Conservation (phyloP, 2,888 invertebrate genomes). For the Operophtera brumata region DNA sequence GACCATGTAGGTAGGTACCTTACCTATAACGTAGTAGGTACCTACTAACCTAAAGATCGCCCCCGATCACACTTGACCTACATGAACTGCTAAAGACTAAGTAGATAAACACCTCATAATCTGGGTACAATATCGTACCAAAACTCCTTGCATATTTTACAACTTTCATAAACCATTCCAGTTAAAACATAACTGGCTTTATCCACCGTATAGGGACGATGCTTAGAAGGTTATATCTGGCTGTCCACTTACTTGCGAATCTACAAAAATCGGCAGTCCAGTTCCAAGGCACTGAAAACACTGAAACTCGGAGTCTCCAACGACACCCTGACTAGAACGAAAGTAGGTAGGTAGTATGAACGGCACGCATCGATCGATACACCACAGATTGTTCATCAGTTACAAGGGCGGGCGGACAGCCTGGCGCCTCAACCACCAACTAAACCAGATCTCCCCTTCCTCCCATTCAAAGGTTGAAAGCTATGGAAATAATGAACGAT, state of each 20-base stretch:
- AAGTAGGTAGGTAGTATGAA: conserved; percentile 35
- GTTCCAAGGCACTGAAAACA: conserved; percentile 25
- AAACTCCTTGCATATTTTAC: background rate
- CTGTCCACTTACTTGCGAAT: conserved; percentile 19
- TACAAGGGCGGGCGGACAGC: conserved; percentile 41
- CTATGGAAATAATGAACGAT: conserved; percentile 1
- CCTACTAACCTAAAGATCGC: background rate
- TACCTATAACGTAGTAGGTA: no score
- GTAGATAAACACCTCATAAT: background rate
- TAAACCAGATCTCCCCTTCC: conserved; percentile 30
- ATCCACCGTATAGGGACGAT: background rate
- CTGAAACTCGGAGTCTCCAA: conserved; percentile 9
- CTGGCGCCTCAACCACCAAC: conserved; percentile 39
- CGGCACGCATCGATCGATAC: conserved; percentile 58
- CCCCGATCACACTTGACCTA: background rate
- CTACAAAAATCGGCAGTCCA: conserved; percentile 12
- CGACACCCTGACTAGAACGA: conserved; percentile 34
- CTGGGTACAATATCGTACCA: background rate
- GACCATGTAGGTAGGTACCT: background rate
- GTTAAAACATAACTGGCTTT: background rate
- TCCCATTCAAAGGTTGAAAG: conserved; percentile 12
- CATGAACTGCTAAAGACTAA: background rate
- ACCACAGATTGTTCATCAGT: conserved; percentile 22
- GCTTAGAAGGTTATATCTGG: background rate
- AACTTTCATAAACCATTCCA: background rate